Percentiles rank a stretch among this genome's conserved stretches.
These are phyloP conservation scores for Agriopis aurantiaria DNA, from an alignment of 2,888 invertebrate genomes.

Conservation along the genomic window DNA sequence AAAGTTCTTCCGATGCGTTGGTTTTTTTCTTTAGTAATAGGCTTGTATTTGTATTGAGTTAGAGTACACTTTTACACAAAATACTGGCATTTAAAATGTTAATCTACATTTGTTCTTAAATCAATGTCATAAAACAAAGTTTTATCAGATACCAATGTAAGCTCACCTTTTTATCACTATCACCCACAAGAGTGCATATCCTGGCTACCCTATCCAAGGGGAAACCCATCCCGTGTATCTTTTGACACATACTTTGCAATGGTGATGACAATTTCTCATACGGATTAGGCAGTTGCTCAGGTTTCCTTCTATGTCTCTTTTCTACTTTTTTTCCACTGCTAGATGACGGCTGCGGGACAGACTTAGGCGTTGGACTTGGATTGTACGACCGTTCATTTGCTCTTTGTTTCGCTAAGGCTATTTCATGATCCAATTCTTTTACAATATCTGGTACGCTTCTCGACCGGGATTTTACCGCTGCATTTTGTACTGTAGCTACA, in stretches of 20 bases:
- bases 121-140: too few species aligned
- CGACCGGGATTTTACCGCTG: conserved; percentile 77
- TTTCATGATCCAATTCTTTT: conserved; percentile 90
- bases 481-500: conserved; percentile 54
- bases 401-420: conserved; percentile 78
- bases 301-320: conserved; percentile 62
- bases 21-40: too few species aligned
- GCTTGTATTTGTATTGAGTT: too few species aligned
- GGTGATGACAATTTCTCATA: conserved; percentile 77
- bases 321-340: conserved; percentile 62
- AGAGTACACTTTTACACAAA: too few species aligned
- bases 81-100: too few species aligned
- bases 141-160: neutral
- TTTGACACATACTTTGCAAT: conserved; percentile 89
- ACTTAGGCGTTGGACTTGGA: conserved; percentile 80
- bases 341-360: conserved; percentile 57
- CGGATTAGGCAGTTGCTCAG: conserved; percentile 73
- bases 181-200: conserved; percentile 91
- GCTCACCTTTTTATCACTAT: conserved; percentile 93
- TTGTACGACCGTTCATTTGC: conserved; percentile 83
- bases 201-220: conserved; percentile 92
- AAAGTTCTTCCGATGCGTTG: too few species aligned
- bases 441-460: conserved; percentile 92
- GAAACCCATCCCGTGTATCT: conserved; percentile 96
- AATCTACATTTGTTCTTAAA: too few species aligned